phyloP scores from a whole-genome alignment of 2,113 vertebrate species.

The Neofelis nebulosa region DNA sequence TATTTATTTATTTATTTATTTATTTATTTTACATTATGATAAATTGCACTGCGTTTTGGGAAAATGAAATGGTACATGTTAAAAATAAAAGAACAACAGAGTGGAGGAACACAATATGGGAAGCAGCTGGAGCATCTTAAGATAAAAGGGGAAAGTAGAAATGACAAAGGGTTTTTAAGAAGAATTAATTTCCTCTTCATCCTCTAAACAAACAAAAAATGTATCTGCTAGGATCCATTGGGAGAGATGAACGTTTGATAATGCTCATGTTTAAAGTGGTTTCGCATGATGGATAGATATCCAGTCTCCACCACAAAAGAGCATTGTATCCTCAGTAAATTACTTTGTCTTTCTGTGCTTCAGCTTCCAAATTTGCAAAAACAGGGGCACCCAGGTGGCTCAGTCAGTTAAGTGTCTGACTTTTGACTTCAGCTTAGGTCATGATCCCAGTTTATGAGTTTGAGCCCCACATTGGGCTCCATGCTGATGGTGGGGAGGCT shows the following conservation, averaged over 20 bases:
- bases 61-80: constrained; percentile 3
- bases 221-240: not conserved
- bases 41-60: constrained; percentile 29
- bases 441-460: too few relatives aligned
- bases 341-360: not conserved
- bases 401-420: too few relatives aligned
- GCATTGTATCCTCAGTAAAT: not conserved
- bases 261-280: not conserved
- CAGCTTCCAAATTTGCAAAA: not conserved
- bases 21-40: constrained; percentile 33
- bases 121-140: constrained; percentile 49
- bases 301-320: not conserved
- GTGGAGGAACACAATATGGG: not conserved
- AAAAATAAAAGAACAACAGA: constrained; percentile 39
- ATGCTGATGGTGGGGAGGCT: too few relatives aligned
- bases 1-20: constrained; percentile 13
- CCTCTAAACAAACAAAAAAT: constrained; percentile 35
- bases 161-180: constrained; percentile 17
- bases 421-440: too few relatives aligned
- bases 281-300: not conserved
- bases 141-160: constrained; percentile 33
- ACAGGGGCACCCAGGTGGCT: not conserved
- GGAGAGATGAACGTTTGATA: not conserved
- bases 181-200: constrained; percentile 48
- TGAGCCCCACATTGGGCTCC: too few relatives aligned